Evolutionary conservation across 2,113 vertebrate species (phyloP), one percentile per base, ranked within the genome.

Genomic region (Strix aluco): DNA sequence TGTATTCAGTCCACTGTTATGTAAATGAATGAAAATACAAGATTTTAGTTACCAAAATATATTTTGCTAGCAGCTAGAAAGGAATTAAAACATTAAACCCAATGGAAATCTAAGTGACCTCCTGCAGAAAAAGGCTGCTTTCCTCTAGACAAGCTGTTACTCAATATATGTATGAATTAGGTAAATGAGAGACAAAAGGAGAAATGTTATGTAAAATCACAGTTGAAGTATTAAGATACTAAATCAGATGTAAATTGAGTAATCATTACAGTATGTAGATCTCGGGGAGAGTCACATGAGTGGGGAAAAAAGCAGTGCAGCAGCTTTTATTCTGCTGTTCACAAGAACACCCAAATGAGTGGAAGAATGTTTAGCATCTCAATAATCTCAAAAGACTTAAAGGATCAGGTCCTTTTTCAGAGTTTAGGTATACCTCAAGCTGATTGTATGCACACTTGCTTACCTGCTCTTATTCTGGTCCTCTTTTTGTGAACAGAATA

Each of bases 241-340:
- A 94, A 94, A 96, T 95, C 96, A 94, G 92, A 95, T 94, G 92
- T 96, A 97, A 97, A 97, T 96, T 93, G 90, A 91, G 91, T 96
- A 96, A 97, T 96, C 86, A 84, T 85, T 97, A 89, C 11, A 2
- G 44, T 88, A 49, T 94, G 91, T 93, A 88, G 88, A 92, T 96
- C 79, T 95, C 2, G 0, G 58, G 54, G 59, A 96, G 85, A 93
- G 71, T 93, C 91, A 94, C 87, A 26, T 92, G 59, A 67, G 36
- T 54, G 54, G 34, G 40, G 30, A 36, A 84, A 74, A 82, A 95
- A 92, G 67, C 88, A 77, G 2, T 80, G 86, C 61, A 92, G 51
- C 82, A 57, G 91, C 63, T 95, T 95, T 91, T 90, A 87, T 91
- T 94, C 74, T 86, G 54, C 57, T 61, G 5, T 72, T 94, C 77